Evolutionary conservation across 2,797 vertebrate genomes (phyloP).

Genomic region (Lithobates sylvaticus): DNA sequence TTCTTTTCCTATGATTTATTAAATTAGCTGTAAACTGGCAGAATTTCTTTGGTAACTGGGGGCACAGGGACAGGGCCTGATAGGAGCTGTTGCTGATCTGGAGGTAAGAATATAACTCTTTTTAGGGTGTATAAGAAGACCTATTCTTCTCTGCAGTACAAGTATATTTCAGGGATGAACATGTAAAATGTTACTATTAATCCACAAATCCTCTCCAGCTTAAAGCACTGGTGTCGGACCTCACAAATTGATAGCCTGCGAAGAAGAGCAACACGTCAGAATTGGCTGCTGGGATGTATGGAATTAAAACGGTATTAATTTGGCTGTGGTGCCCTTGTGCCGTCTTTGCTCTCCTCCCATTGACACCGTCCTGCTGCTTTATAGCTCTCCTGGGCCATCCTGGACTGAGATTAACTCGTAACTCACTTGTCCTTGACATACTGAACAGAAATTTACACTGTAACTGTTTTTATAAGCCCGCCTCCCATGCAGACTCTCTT

Average conservation of each 20-base stretch:
- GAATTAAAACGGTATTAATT: conserved; percentile 65
- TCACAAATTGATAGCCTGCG: conserved; percentile 41
- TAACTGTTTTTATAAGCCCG: conserved; percentile 71
- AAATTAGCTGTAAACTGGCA: background rate
- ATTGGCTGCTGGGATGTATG: conserved; percentile 58
- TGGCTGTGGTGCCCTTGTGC: conserved; percentile 64
- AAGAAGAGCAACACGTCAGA: conserved; percentile 29
- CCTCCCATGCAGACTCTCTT: conserved; percentile 12
- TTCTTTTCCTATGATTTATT: background rate
- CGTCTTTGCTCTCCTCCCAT: conserved; percentile 60
- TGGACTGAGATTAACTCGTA: conserved; percentile 72
- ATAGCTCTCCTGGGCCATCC: conserved; percentile 69
- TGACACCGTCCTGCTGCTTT: conserved; percentile 66
- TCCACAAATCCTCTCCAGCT: conserved; percentile 27
- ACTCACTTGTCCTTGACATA: conserved; percentile 71
- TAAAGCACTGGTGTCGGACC: background rate
- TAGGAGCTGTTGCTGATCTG: background rate
- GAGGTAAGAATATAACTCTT: background rate
- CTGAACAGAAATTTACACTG: conserved; percentile 70
- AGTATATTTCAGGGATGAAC: conserved; percentile 2
- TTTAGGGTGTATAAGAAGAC: background rate
- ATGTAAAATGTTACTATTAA: conserved; percentile 8
- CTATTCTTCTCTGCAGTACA: background rate
- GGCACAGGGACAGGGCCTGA: background rate
- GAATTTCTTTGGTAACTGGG: background rate